Conservation (phyloP, 2,113 vertebrate species). For the Alces alces region DNA sequence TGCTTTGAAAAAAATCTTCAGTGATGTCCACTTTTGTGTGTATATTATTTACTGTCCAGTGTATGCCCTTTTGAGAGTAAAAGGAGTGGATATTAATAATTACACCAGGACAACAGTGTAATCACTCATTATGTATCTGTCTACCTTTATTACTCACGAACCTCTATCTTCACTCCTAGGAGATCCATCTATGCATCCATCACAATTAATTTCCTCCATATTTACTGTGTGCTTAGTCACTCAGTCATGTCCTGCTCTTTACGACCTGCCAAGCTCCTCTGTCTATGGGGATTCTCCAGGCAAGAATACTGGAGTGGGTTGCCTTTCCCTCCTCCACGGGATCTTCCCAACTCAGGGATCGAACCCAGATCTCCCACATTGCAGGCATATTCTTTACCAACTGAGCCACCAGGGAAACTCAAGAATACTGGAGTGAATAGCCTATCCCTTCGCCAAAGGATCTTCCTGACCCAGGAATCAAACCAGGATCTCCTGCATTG, state of each 20-base stretch:
- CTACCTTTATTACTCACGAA: background rate
- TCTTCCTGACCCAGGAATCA: background rate
- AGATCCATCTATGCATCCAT: background rate
- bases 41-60: background rate
- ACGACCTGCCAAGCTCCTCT: background rate
- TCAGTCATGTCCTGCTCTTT: background rate
- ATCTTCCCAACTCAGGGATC: background rate
- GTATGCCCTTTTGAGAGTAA: background rate
- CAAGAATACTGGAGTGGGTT: background rate
- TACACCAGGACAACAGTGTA: background rate
- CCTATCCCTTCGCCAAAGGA: rapidly evolving
- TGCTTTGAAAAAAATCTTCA: background rate
- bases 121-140: background rate
- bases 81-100: background rate
- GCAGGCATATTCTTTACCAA: background rate
- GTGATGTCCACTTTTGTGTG: background rate
- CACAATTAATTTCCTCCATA: background rate
- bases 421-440: background rate
- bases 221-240: background rate
- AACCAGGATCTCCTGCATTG: background rate
- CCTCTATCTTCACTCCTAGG: background rate
- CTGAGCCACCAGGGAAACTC: background rate
- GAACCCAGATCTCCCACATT: background rate
- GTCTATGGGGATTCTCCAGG: background rate
- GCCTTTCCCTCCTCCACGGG: background rate